These are phyloP conservation scores for Bos javanicus DNA, from an alignment of 2,113 vertebrate genomes.

Conservation along the genomic window DNA sequence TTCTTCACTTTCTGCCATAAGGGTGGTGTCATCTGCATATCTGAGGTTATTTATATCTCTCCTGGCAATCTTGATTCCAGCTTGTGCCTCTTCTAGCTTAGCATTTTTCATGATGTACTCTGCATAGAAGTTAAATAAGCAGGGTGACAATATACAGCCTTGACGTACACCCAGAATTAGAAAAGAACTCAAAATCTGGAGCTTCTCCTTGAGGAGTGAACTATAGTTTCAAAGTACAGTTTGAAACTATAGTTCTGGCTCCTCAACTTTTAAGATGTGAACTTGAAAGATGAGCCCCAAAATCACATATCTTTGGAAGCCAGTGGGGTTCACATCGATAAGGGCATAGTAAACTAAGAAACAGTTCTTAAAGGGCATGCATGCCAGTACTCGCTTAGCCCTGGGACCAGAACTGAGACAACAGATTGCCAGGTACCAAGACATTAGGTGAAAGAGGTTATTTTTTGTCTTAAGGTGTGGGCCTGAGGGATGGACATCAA, in stretches of 20 bases:
- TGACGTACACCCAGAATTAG: background rate
- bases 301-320: background rate
- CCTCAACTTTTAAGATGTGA: background rate
- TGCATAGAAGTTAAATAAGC: no score
- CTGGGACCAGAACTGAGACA: background rate
- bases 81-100: no score
- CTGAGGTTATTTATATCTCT: no score
- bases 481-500: background rate
- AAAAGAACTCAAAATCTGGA: background rate
- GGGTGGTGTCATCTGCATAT: no score
- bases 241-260: background rate
- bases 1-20: no score
- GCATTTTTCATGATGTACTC: no score
- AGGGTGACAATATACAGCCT: background rate
- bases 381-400: background rate
- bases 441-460: background rate
- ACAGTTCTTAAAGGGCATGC: background rate
- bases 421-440: background rate
- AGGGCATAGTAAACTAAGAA: background rate
- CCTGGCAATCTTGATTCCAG: no score
- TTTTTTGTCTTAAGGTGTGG: background rate
- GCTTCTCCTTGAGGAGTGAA: background rate
- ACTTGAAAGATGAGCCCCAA: background rate
- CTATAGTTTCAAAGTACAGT: background rate
- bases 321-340: background rate